A percentile compares a stretch with the other conserved stretches of the same genome.
Evolutionary conservation across 53 echinoderm and acorn worm genomes (phyloP).

Genomic region (Stichopus horrens): DNA sequence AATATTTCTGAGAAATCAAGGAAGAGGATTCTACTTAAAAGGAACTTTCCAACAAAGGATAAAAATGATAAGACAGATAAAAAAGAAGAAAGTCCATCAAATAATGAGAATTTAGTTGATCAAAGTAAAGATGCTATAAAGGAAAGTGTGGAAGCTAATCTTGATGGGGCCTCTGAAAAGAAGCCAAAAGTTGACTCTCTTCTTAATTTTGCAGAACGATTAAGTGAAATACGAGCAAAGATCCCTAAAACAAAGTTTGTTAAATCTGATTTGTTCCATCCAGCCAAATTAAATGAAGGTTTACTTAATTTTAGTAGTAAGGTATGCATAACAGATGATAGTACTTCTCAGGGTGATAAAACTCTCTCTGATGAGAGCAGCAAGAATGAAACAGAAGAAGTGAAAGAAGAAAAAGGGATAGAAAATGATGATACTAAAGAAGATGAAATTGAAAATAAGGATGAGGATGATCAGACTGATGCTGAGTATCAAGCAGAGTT

Average conservation of each 20-base stretch:
- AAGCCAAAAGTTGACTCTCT: conserved; percentile 20
- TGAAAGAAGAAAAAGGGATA: conserved; percentile 10
- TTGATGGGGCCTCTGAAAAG: conserved; percentile 7
- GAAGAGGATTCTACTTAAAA: conserved; percentile 35
- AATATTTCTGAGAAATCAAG: conserved; percentile 74
- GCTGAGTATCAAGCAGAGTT: conserved; percentile 38
- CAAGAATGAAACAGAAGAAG: not conserved
- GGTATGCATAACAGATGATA: not conserved
- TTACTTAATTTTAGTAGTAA: conserved; percentile 27
- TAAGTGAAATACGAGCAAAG: conserved; percentile 20
- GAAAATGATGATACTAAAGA: conserved; percentile 23
- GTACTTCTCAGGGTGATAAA: not conserved
- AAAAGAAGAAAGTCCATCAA: conserved; percentile 5
- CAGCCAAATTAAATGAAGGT: conserved; percentile 42
- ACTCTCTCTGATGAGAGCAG: not conserved
- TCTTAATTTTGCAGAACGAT: conserved; percentile 25
- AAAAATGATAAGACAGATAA: conserved; percentile 14
- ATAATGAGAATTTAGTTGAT: conserved; percentile 16
- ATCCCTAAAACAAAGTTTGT: conserved; percentile 33
- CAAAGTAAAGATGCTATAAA: not conserved
- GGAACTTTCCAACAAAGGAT: conserved; percentile 37
- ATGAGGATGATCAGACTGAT: conserved; percentile 30
- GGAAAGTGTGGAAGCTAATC: not conserved
- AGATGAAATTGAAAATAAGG: not conserved
- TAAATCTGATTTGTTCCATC: conserved; percentile 37